phyloP scores from a whole-genome alignment of 2,888 invertebrate species.

The Drosophila longiperda region DNA sequence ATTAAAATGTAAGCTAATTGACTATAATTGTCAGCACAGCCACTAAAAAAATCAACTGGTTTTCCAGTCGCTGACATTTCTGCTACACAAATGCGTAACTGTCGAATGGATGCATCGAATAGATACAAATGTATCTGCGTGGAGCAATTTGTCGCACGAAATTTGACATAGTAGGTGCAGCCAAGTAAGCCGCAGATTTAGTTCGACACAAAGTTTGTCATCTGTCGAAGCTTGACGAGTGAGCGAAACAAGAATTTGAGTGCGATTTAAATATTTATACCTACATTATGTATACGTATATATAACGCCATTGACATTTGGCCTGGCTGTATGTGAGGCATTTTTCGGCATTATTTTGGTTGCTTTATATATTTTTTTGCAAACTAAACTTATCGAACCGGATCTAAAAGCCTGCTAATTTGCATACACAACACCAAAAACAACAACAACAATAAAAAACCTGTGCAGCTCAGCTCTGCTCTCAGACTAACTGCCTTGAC shows the following conservation, averaged over 20 bases:
- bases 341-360: conserved; percentile 53
- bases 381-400: conserved; percentile 72
- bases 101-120: conserved; percentile 28
- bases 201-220: conserved; percentile 52
- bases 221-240: conserved; percentile 31
- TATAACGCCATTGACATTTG: conserved; percentile 71
- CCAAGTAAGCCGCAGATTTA: conserved; percentile 31
- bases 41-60: conserved; percentile 53
- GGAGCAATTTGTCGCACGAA: conserved; percentile 43
- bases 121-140: conserved; percentile 45
- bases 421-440: conserved; percentile 45
- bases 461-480: conserved; percentile 17
- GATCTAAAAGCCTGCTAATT: conserved; percentile 73
- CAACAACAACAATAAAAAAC: conserved; percentile 3
- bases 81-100: conserved; percentile 39
- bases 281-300: conserved; percentile 16
- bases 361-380: conserved; percentile 43
- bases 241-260: conserved; percentile 44
- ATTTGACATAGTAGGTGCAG: conserved; percentile 57
- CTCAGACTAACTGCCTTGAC: conserved; percentile 48
- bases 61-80: conserved; percentile 49
- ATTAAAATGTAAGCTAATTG: conserved; percentile 69
- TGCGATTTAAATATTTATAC: conserved; percentile 44
- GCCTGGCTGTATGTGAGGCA: conserved; percentile 27
- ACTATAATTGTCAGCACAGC: conserved; percentile 61